Evolutionary conservation across 2,888 invertebrate species (phyloP), one percentile per base, ranked within the genome.

Genomic region (Nephrotoma flavescens): DNA sequence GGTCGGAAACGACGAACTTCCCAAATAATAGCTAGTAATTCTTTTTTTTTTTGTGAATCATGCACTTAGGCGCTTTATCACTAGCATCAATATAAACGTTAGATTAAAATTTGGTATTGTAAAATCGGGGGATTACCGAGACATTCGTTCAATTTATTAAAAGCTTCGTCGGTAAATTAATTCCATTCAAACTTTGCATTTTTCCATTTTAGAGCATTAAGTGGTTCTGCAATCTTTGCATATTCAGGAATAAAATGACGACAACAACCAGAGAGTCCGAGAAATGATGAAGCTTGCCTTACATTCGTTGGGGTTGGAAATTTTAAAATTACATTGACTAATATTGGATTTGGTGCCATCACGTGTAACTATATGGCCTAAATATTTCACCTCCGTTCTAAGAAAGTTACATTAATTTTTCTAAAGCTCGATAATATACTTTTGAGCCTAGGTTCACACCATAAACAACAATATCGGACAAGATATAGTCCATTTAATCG

Each of bases 261-360:
- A n/a, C n/a, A n/a, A n/a, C n/a, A n/a, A n/a, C n/a, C n/a, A n/a
- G n/a, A n/a, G n/a, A n/a, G n/a, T n/a, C n/a, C n/a, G n/a, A n/a
- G n/a, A n/a, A n/a, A n/a, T n/a, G n/a, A n/a, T n/a, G n/a, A n/a
- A n/a, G n/a, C n/a, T n/a, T n/a, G n/a, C n/a, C n/a, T n/a, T n/a
- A n/a, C n/a, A n/a, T n/a, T n/a, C n/a, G 41, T 87, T 0, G 89
- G 90, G 31, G 88, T 42, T 0, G 89, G 89, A 31, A 88, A 89
- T 0, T 89, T 87, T 83, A 89, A 84, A 11, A 90, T 87, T 0
- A 88, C 88, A n/a, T 88, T 86, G 87, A 88, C 88, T 87, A 89
- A 89, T 2, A 88, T 87, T 1, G 89, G 89, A 86, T 86, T 87
- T 88, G 12, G 89, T 88, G 11, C 88, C 89, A 0, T 89, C 31